These are phyloP conservation scores for Coregonus sp. DNA, from an alignment of 2,797 vertebrate species.

Conservation along the genomic window DNA sequence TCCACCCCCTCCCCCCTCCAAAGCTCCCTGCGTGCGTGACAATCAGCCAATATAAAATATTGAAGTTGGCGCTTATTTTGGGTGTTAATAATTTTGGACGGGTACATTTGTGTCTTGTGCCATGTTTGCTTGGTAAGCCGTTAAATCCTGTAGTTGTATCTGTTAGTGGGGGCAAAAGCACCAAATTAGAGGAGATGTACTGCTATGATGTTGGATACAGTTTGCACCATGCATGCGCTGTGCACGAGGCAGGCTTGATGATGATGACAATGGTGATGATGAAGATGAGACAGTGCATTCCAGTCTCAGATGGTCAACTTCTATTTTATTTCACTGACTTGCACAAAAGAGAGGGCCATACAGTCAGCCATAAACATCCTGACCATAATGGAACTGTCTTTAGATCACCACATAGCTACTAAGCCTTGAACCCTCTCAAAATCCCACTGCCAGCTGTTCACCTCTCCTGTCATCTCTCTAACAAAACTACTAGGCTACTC, in stretches of 20 bases:
- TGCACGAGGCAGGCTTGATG: neutral
- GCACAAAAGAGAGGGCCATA: neutral
- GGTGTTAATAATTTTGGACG: neutral
- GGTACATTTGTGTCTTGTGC: neutral
- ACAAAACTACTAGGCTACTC: neutral
- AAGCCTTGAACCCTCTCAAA: conserved; percentile 17
- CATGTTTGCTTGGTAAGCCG: neutral
- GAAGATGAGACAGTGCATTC: neutral
- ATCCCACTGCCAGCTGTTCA: conserved; percentile 42
- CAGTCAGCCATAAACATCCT: neutral
- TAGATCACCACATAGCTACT: neutral
- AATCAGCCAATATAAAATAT: neutral
- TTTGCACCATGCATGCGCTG: neutral
- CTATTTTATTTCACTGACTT: neutral
- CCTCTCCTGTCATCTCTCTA: neutral
- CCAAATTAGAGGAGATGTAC: neutral
- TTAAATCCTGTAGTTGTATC: conserved; percentile 2
- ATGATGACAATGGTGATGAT: neutral
- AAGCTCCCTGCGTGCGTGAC: neutral
- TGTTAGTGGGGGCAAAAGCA: neutral
- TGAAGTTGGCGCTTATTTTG: neutral
- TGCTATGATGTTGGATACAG: neutral
- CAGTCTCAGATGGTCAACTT: neutral
- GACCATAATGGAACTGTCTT: neutral
- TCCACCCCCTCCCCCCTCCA: neutral